Base-by-base conservation (phyloP, 1,140 invertebrate species). In the Heliconius nattereri region DNA sequence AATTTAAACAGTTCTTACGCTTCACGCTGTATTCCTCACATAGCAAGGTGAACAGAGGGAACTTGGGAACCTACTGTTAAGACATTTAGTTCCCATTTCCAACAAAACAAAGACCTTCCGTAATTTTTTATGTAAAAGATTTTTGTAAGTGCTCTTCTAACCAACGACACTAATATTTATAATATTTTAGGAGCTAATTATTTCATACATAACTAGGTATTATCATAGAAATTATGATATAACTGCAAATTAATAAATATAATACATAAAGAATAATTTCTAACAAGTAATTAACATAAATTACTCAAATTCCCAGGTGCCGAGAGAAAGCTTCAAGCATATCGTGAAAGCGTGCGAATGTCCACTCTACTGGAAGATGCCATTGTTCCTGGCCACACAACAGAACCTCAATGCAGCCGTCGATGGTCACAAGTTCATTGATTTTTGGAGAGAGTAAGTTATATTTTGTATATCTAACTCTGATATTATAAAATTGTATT, bases 301-400 rank as follows among this genome's bases (percentile, higher is more conserved):
- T 16, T 26, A 29, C 5, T 54, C 37, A 60, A 72, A 66, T 75
- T 85, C 66, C 7, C 91, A 96, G 94, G 94, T 96, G 76, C 93
- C 95, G 83, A 94, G 96, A 81, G 96, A 96, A 81, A 96, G 96
- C 86, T 95, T 96, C 90, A 95, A 95, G 52, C 94, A 95, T 81
- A 95, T 96, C 83, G 95, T 96, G 8, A 96, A 96, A 94, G 96
- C 97, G 72, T 97, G 97, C 91, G 97, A 97, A 85, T 96, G 97
- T 84, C 98, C 98, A 26, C 95, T 99, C 52, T 99, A 99, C 93
- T 99, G 98, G 98, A 99, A 99, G 92, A 97, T 97, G 88, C 97
- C 98, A 76, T 95, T 99, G 78, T 99, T 98, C 95, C 95, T 97
- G 78, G 97, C 98, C 20, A 97, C 97, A 76, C 97, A 96, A 95